These are phyloP conservation scores for Galemys pyrenaicus DNA, from an alignment of 2,113 vertebrate genomes.

Conservation along the genomic window DNA sequence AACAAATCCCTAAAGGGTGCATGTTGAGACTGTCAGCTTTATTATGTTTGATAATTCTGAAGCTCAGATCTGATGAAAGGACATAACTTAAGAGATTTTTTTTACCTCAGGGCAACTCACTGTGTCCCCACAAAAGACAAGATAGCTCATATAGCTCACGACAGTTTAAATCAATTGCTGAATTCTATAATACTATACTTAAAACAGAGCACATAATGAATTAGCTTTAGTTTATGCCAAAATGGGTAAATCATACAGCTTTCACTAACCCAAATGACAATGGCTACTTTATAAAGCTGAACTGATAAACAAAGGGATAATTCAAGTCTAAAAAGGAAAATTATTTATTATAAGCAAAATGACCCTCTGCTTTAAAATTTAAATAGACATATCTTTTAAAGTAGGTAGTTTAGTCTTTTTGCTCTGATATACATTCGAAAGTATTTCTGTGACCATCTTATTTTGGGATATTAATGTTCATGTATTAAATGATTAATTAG, in stretches of 20 bases:
- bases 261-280: neutral
- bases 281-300: neutral
- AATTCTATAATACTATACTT: neutral
- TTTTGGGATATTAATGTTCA: neutral
- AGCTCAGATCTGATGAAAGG: neutral
- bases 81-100: neutral
- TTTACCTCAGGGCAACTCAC: neutral
- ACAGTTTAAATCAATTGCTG: neutral
- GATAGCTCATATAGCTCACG: neutral
- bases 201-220: neutral
- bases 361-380: neutral
- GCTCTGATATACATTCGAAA: neutral
- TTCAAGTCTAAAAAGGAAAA: neutral
- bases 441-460: neutral
- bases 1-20: neutral
- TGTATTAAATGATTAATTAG: neutral
- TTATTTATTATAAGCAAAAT: neutral
- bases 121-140: neutral
- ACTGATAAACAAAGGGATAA: neutral
- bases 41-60: neutral
- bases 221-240: neutral
- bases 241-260: neutral
- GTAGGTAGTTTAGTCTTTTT: neutral
- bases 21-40: neutral
- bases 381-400: conserved; percentile 5